A percentile compares a stretch with the other conserved stretches of the same genome.
Conservation (phyloP, 2,113 vertebrate species). For the Triplophysa siluroides region DNA sequence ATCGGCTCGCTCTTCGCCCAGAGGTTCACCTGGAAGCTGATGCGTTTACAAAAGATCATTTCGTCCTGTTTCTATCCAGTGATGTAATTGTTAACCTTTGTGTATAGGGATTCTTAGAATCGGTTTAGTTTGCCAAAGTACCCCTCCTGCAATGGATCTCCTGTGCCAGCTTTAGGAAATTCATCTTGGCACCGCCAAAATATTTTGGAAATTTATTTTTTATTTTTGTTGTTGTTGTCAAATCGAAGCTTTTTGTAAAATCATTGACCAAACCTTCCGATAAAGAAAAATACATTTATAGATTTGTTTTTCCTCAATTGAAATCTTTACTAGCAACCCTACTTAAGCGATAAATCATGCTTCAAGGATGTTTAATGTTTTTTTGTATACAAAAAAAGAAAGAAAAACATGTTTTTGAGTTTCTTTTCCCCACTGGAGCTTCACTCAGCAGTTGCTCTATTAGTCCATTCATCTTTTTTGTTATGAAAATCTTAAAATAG, state of each 20-base stretch:
- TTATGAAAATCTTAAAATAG: slow-evolving; percentile 19
- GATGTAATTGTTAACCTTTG: slow-evolving; percentile 14
- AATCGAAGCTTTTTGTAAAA: background rate
- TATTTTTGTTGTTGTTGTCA: background rate
- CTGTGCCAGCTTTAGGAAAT: background rate
- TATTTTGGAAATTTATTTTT: slow-evolving; percentile 4
- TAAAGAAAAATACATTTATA: too few species aligned
- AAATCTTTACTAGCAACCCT: too few species aligned
- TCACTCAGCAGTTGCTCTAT: slow-evolving; percentile 10
- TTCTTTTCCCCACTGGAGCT: background rate
- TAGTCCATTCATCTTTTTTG: slow-evolving; percentile 17
- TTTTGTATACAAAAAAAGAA: background rate
- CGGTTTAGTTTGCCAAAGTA: background rate
- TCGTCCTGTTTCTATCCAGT: background rate
- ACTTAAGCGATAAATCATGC: too few species aligned
- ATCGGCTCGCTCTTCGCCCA: slow-evolving; percentile 1
- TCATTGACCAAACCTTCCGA: too few species aligned
- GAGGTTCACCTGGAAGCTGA: slow-evolving; percentile 26
- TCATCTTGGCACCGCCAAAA: slow-evolving; percentile 16
- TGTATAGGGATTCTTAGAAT: background rate
- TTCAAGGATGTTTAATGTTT: too few species aligned
- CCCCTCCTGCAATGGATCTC: background rate
- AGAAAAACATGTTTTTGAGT: background rate
- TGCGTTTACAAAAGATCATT: slow-evolving; percentile 13
- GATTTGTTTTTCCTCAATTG: too few species aligned